These are phyloP conservation scores for Notarius lentiginosus DNA, from an alignment of 2,113 vertebrate genomes.

Conservation along the genomic window DNA sequence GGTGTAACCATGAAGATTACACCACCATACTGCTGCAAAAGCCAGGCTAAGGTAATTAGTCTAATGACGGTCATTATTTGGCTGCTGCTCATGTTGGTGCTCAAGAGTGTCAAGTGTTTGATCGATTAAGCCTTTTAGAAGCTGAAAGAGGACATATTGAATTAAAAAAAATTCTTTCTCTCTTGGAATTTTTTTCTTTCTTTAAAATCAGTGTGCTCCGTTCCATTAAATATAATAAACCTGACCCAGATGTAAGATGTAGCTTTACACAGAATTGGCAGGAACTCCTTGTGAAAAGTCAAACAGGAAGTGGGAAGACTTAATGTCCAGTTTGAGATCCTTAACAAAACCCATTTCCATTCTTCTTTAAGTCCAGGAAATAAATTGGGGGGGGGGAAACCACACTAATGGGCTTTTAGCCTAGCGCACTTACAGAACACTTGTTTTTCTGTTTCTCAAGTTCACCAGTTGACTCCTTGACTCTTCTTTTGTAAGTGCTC, in stretches of 20 bases:
- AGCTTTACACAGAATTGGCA: constrained; percentile 15
- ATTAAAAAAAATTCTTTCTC: background rate
- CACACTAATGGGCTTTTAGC: constrained; percentile 30
- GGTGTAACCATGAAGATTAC: background rate
- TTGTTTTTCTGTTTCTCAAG: constrained; percentile 38
- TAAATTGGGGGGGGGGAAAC: background rate
- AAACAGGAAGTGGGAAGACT: background rate
- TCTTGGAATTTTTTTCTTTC: background rate
- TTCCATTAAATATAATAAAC: background rate
- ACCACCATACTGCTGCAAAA: constrained; percentile 49
- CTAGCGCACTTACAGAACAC: constrained; percentile 29
- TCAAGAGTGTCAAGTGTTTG: background rate
- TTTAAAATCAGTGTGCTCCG: background rate
- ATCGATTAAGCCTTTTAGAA: constrained; percentile 19
- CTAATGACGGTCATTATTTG: constrained; percentile 44
- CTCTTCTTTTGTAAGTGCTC: constrained; percentile 53
- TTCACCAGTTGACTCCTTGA: constrained; percentile 49
- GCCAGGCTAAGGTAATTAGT: constrained; percentile 57
- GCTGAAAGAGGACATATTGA: constrained; percentile 55
- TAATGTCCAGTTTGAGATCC: background rate
- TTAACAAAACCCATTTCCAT: background rate
- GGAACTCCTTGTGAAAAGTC: constrained; percentile 16
- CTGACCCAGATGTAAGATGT: background rate
- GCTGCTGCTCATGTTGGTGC: constrained; percentile 6
- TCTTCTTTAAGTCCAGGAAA: constrained; percentile 31